These are phyloP conservation scores for Siderastrea siderea DNA, from an alignment of 92 coral and sea anemone species.

Conservation along the genomic window DNA sequence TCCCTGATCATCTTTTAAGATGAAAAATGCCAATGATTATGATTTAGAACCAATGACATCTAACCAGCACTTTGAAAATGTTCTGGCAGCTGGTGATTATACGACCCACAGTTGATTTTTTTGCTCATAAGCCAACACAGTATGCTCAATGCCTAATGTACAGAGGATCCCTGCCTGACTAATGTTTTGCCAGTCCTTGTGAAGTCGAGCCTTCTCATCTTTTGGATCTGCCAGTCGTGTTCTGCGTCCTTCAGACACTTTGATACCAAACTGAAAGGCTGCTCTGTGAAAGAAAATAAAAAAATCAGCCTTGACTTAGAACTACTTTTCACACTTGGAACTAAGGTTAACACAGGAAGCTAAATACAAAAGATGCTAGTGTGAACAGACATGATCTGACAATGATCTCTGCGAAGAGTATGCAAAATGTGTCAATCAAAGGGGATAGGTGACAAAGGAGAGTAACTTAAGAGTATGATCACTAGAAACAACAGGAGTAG, in stretches of 20 bases:
- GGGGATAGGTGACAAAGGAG: too few relatives aligned
- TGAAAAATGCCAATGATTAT: neutral
- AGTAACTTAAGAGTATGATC: too few relatives aligned
- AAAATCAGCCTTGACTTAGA: too few relatives aligned
- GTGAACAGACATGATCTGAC: too few relatives aligned
- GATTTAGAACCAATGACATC: neutral
- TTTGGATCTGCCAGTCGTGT: slow-evolving; percentile 98
- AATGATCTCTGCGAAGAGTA: too few relatives aligned
- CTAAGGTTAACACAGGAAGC: neutral
- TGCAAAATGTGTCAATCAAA: too few relatives aligned
- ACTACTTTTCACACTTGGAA: neutral
- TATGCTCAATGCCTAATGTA: neutral
- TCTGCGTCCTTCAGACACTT: slow-evolving; percentile 99
- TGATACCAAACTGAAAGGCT: slow-evolving; percentile 99
- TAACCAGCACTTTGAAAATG: too few relatives aligned
- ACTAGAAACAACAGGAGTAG: too few relatives aligned
- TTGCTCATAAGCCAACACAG: neutral
- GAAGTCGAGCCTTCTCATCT: slow-evolving; percentile 97
- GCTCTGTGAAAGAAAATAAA: slow-evolving; percentile 72
- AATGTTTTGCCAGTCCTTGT: slow-evolving; percentile 98
- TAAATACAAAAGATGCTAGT: too few relatives aligned
- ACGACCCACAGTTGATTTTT: neutral
- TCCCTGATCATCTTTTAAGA: too few relatives aligned
- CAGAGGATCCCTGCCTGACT: slow-evolving; percentile 75
- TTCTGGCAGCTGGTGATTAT: too few relatives aligned